These are phyloP conservation scores for Syngnathus acus DNA, from an alignment of 2,797 vertebrate species.

Conservation along the genomic window DNA sequence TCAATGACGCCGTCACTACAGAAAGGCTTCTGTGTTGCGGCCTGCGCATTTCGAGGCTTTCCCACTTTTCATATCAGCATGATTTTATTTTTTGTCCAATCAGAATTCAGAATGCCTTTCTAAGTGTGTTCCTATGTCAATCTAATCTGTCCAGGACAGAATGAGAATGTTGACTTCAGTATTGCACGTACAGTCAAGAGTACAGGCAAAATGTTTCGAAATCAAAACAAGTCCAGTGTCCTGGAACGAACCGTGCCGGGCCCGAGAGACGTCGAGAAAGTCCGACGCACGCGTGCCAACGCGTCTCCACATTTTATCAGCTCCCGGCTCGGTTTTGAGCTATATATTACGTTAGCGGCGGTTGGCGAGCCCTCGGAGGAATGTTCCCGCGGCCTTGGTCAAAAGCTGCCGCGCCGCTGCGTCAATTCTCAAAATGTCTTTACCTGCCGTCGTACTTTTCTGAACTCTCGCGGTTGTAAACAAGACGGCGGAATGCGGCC, in stretches of 20 bases:
- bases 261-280: not conserved
- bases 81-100: not conserved
- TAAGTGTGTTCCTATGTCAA: not conserved
- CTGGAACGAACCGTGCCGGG: not conserved
- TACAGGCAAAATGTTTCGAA: not conserved
- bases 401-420: slow-evolving; percentile 59
- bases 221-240: not conserved
- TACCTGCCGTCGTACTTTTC: slow-evolving; percentile 57
- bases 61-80: not conserved
- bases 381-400: slow-evolving; percentile 57
- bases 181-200: not conserved
- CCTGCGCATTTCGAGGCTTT: slow-evolving; percentile 24
- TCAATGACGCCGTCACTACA: slow-evolving; percentile 33
- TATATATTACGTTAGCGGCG: slow-evolving; percentile 66
- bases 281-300: not conserved
- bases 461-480: not conserved
- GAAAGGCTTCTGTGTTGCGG: slow-evolving; percentile 27
- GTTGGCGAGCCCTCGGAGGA: slow-evolving; percentile 69
- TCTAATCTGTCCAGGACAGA: not conserved
- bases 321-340: slow-evolving; percentile 54
- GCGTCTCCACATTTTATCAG: slow-evolving; percentile 38
- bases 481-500: not conserved
- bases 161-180: not conserved
- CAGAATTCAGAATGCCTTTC: not conserved
- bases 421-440: slow-evolving; percentile 67